phyloP scores from a whole-genome alignment of 2,888 invertebrate species.

The Sipha maydis region DNA sequence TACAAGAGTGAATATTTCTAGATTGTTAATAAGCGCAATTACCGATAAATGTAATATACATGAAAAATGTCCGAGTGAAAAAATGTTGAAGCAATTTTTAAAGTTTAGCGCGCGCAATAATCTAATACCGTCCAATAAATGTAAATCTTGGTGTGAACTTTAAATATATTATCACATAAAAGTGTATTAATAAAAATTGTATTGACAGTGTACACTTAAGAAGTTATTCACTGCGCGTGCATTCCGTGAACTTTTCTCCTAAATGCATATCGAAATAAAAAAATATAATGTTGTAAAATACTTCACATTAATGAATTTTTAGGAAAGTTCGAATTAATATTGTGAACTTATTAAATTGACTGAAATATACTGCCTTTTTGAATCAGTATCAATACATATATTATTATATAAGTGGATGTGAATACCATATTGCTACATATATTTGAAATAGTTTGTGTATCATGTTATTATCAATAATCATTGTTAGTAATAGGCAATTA shows the following conservation, averaged over 20 bases:
- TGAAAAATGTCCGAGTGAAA: background rate
- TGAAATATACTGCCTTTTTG: background rate
- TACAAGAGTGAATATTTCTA: background rate
- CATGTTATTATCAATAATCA: too few relatives aligned
- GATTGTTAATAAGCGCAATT: background rate
- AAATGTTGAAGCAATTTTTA: background rate
- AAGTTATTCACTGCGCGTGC: background rate
- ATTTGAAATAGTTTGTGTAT: background rate
- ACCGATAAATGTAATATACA: background rate
- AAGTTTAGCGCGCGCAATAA: background rate
- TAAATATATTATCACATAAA: background rate
- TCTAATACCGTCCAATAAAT: background rate
- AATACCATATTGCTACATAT: background rate
- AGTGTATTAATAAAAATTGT: background rate
- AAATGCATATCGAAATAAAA: background rate
- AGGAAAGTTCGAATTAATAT: conserved; percentile 4
- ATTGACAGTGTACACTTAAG: background rate
- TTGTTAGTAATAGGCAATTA: too few relatives aligned
- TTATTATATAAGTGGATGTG: background rate
- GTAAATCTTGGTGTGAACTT: conserved; percentile 3
- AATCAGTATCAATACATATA: background rate
- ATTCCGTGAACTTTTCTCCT: conserved; percentile 9
- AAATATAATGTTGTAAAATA: background rate
- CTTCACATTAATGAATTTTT: conserved; percentile 17
- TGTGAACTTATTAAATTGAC: conserved; percentile 19